These are phyloP conservation scores for Diadumene lineata DNA, from an alignment of 92 coral and sea anemone genomes.

Conservation along the genomic window DNA sequence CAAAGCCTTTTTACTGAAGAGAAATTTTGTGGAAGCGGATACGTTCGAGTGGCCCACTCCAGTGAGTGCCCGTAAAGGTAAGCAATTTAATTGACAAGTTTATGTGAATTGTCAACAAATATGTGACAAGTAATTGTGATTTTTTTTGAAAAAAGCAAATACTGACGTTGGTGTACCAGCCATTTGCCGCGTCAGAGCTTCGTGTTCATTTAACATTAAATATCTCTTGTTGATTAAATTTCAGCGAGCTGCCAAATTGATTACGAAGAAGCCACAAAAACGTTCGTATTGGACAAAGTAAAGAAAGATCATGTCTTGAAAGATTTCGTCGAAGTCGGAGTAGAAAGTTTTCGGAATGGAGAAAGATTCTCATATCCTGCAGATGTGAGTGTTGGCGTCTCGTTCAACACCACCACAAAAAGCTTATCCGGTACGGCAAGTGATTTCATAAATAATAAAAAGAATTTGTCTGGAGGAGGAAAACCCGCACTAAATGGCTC, in stretches of 20 bases:
- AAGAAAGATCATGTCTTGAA: slow-evolving; percentile 21
- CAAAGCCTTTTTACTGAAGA: slow-evolving; percentile 66
- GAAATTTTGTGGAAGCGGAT: slow-evolving; percentile 57
- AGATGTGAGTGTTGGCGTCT: slow-evolving; percentile 49
- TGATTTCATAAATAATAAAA: slow-evolving; percentile 90
- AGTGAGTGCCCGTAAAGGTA: slow-evolving; percentile 27
- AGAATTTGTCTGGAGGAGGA: slow-evolving; percentile 70
- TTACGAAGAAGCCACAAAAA: slow-evolving; percentile 27
- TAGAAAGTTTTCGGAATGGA: slow-evolving; percentile 35
- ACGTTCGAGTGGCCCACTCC: slow-evolving; percentile 37
- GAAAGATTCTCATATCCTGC: slow-evolving; percentile 63
- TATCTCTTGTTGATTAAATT: slow-evolving; percentile 57
- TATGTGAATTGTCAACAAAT: slow-evolving; percentile 7
- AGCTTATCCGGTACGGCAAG: slow-evolving; percentile 60
- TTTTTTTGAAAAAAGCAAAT: slow-evolving; percentile 5
- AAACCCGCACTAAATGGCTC: slow-evolving; percentile 32
- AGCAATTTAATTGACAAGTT: slow-evolving; percentile 32
- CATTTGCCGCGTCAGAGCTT: slow-evolving; percentile 66
- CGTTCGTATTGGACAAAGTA: slow-evolving; percentile 21
- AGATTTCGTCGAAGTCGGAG: slow-evolving; percentile 15
- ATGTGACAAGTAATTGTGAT: neutral
- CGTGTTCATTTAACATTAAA: slow-evolving; percentile 88
- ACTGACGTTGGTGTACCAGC: slow-evolving; percentile 42
- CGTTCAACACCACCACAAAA: slow-evolving; percentile 57
- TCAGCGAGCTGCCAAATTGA: slow-evolving; percentile 41